Base-by-base conservation (phyloP, 2,888 invertebrate species). In the Machimus rusticus region DNA sequence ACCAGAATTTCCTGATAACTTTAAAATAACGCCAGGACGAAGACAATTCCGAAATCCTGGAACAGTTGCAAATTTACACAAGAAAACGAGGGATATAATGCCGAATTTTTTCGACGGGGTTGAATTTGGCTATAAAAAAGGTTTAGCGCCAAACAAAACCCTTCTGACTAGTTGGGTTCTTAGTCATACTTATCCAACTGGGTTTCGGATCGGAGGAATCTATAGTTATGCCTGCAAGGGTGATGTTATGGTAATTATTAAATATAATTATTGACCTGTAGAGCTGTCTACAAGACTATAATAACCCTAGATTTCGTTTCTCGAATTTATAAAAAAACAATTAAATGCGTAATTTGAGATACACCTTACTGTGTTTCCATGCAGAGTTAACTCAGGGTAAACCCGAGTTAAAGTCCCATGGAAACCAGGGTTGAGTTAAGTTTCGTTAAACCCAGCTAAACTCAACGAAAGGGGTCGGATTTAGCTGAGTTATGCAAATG, bases 161-260 rank as follows among this genome's bases (percentile, higher is more conserved):
- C 88, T 92, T 1, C 90, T 90, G 3, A 90, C 90, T 51, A 90
- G 90, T 43, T 92, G 92, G 92, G 88, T 91, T 0, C 87, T 93
- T 57, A 93, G 93, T 88, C 92, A 92, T 88, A 90, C 90, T 19
- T 90, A 90, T 57, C 91, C 93, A 0, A 90, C 92, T 0, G 93
- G 93, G 12, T 92, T 92, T 89, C 91, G 92, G 5, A 91, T 92
- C 76, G 93, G 93, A 16, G 93, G 93, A 0, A 90, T 91, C 16
- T 92, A 92, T 88, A 91, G 90, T 16, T 90, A 90, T 19, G 90
- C 90, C 14, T 88, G 90, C 9, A 28, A 88, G 0, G 90, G 90
- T 23, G 90, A 92, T 88, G 87, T 92, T 12, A 90, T 93, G 91
- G 93, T 92, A 77, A 90, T 90, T 28, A 19, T 66, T 19, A 23